These are phyloP conservation scores for Pantherophis vulpinus DNA, from an alignment of 2,797 vertebrate genomes.

Conservation along the genomic window DNA sequence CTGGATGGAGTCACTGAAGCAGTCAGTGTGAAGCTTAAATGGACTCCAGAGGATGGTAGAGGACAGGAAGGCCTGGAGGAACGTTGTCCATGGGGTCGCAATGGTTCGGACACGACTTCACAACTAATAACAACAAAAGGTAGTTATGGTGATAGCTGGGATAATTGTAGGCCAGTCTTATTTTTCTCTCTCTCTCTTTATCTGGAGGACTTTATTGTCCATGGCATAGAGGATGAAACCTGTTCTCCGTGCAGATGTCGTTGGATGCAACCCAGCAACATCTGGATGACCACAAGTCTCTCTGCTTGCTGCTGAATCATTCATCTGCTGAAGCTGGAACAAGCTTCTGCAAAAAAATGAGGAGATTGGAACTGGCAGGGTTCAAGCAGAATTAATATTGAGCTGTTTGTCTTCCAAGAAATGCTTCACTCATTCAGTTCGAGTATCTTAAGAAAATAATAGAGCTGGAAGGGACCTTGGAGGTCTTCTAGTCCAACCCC, in stretches of 20 bases:
- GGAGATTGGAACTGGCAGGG: not conserved
- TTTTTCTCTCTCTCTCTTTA: no score
- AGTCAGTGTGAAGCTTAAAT: no score
- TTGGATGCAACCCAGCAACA: not conserved
- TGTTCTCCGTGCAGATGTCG: not conserved
- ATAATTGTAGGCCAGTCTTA: not conserved
- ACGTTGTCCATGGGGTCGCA: accelerated
- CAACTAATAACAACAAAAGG: not conserved
- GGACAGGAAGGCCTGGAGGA: no score
- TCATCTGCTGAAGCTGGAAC: not conserved
- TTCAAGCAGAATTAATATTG: not conserved
- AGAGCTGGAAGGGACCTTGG: not conserved
- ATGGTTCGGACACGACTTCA: no score
- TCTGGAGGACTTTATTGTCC: not conserved
- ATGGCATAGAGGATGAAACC: not conserved
- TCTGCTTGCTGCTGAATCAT: not conserved
- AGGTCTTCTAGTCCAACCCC: no score
- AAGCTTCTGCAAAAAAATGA: not conserved
- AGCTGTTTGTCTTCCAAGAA: not conserved
- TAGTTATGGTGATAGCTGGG: not conserved
- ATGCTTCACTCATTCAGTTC: not conserved
- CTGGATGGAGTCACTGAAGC: no score
- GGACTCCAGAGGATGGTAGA: no score
- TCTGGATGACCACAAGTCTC: not conserved
- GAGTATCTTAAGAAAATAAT: not conserved